A percentile compares a stretch with the other conserved stretches of the same genome.
These are phyloP conservation scores for Taenaris catops DNA, from an alignment of 2,888 invertebrate genomes.

Conservation along the genomic window DNA sequence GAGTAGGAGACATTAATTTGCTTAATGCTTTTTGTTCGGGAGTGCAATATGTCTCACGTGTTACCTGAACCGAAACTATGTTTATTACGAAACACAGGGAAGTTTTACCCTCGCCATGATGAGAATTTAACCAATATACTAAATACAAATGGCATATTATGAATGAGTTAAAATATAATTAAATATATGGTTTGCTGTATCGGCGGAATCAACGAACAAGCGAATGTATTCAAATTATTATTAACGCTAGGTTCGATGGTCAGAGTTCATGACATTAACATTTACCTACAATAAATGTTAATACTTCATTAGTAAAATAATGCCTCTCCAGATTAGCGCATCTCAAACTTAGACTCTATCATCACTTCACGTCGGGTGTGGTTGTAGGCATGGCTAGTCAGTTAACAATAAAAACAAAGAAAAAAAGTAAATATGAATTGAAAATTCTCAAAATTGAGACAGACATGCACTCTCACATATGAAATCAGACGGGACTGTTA, in stretches of 20 bases:
- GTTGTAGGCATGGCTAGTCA: too few relatives aligned
- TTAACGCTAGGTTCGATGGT: conserved; percentile 5
- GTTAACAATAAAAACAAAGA: too few relatives aligned
- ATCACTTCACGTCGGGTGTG: too few relatives aligned
- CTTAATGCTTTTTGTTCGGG: too few relatives aligned
- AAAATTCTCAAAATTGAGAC: too few relatives aligned
- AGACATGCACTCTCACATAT: too few relatives aligned
- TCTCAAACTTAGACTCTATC: too few relatives aligned
- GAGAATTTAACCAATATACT: conserved; percentile 56
- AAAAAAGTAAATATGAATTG: too few relatives aligned
- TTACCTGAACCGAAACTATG: conserved; percentile 68
- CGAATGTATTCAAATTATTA: conserved; percentile 7
- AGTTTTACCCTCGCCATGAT: conserved; percentile 46
- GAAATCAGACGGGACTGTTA: too few relatives aligned
- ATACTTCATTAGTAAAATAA: too few relatives aligned
- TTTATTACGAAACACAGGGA: conserved; percentile 57
- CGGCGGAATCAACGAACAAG: conserved; percentile 2
- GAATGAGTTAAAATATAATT: conserved; percentile 13
- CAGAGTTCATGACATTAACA: conserved; percentile 7
- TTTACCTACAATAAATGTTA: conserved; percentile 6
- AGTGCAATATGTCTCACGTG: conserved; percentile 41
- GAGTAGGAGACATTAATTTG: too few relatives aligned
- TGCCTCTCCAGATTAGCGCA: too few relatives aligned
- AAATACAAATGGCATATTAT: conserved; percentile 14
- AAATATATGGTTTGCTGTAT: conserved; percentile 5